These are phyloP conservation scores for Pseudochirops corinnae DNA, from an alignment of 2,797 vertebrate genomes.

Conservation along the genomic window DNA sequence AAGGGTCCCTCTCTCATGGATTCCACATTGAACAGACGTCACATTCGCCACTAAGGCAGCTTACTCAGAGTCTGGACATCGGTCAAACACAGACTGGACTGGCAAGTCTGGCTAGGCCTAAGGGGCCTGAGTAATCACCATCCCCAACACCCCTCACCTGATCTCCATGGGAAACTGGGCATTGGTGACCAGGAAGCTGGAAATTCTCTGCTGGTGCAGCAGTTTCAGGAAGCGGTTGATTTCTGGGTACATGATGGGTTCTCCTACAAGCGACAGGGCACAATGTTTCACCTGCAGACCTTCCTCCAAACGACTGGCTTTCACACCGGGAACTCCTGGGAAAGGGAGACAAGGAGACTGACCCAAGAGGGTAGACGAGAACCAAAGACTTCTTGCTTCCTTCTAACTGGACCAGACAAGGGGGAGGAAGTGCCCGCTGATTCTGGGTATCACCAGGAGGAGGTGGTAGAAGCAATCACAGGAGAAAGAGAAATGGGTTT, in stretches of 20 bases:
- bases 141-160: slow-evolving; percentile 85
- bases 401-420: not conserved
- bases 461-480: not conserved
- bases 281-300: slow-evolving; percentile 93
- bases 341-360: not conserved
- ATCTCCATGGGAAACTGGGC: slow-evolving; percentile 96
- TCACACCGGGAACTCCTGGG: slow-evolving; percentile 93
- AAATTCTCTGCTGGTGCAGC: slow-evolving; percentile 91
- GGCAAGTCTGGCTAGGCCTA: not conserved
- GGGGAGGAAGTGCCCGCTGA: not conserved
- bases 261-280: slow-evolving; percentile 94
- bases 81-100: not conserved
- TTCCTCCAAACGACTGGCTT: slow-evolving; percentile 89
- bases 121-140: not conserved
- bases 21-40: not conserved
- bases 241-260: slow-evolving; percentile 97
- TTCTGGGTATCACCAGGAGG: slow-evolving; percentile 6
- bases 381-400: not conserved
- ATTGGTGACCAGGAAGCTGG: slow-evolving; percentile 96
- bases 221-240: slow-evolving; percentile 93
- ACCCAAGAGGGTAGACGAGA: not conserved
- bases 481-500: not conserved
- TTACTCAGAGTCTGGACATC: not conserved
- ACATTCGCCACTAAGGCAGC: not conserved
- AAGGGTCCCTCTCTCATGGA: not conserved